phyloP scores from a whole-genome alignment of 1,140 invertebrate species.

The Idris sp. region DNA sequence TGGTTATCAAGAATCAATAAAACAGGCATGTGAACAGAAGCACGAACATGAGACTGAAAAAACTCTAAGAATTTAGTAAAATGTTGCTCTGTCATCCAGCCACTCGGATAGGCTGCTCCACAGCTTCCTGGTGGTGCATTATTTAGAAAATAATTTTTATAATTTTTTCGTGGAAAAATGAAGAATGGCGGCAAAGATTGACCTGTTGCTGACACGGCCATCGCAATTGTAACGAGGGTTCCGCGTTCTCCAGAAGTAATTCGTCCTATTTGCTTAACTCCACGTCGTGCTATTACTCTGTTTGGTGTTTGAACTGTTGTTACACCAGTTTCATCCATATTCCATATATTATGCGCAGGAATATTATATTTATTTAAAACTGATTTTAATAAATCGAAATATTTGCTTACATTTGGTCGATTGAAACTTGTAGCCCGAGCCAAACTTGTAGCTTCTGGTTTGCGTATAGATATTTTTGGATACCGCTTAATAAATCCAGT shows the following conservation, averaged over 20 bases:
- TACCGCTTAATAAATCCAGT: conserved; percentile 7
- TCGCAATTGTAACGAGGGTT: conserved; percentile 66
- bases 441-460: conserved; percentile 23
- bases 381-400: conserved; percentile 14
- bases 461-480: conserved; percentile 4
- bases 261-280: conserved; percentile 67
- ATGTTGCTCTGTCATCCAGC: background rate
- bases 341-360: conserved; percentile 70
- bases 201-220: conserved; percentile 64
- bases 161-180: conserved; percentile 63
- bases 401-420: conserved; percentile 7
- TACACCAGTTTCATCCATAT: conserved; percentile 74
- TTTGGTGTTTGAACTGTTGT: conserved; percentile 67
- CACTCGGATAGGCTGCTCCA: background rate
- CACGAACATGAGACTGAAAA: background rate
- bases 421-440: conserved; percentile 27
- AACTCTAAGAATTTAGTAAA: conserved; percentile 57
- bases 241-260: conserved; percentile 71
- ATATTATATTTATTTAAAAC: too few relatives aligned
- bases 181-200: conserved; percentile 68
- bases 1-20: conserved; percentile 42
- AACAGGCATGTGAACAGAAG: conserved; percentile 38
- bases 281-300: conserved; percentile 67
- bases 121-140: too few relatives aligned
- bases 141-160: too few relatives aligned